These are phyloP conservation scores for Griposia aprilina DNA, from an alignment of 2,888 invertebrate species.

Conservation along the genomic window DNA sequence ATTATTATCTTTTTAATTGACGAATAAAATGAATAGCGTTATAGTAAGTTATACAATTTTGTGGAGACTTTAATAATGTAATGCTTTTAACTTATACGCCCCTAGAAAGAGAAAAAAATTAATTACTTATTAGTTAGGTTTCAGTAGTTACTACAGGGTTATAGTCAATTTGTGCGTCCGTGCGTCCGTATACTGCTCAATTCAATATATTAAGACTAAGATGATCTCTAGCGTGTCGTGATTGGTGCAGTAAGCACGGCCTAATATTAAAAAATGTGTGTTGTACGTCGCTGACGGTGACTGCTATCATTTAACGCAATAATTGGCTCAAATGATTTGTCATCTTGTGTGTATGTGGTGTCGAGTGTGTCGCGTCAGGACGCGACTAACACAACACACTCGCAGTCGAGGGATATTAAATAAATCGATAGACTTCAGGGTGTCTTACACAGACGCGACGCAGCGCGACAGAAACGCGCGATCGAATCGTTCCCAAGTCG, in stretches of 20 bases:
- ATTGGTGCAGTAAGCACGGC: conserved; percentile 81
- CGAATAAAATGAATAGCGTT: conserved; percentile 78
- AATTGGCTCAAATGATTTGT: conserved; percentile 69
- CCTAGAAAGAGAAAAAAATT: conserved; percentile 80
- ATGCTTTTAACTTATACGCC: conserved; percentile 87
- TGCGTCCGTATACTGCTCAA: conserved; percentile 88
- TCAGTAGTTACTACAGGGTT: conserved; percentile 87
- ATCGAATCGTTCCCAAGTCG: conserved; percentile 39
- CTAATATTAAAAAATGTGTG: conserved; percentile 77
- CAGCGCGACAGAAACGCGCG: conserved; percentile 7
- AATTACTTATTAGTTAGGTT: conserved; percentile 84
- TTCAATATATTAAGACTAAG: conserved; percentile 84
- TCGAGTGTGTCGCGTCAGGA: conserved; percentile 39
- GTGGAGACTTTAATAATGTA: conserved; percentile 87
- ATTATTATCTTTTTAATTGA: conserved; percentile 79
- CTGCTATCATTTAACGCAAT: conserved; percentile 74
- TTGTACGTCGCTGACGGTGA: conserved; percentile 71
- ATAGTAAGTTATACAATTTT: conserved; percentile 88
- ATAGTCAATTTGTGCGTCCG: conserved; percentile 88
- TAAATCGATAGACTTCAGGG: conserved; percentile 62
- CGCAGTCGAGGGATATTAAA: conserved; percentile 60
- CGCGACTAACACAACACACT: conserved; percentile 50
- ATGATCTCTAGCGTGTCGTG: conserved; percentile 80
- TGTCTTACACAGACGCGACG: conserved; percentile 56
- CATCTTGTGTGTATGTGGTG: conserved; percentile 60